Evolutionary conservation across 2,888 invertebrate species (phyloP), one percentile per base, ranked within the genome.

Genomic region (Carterocephalus palaemon): DNA sequence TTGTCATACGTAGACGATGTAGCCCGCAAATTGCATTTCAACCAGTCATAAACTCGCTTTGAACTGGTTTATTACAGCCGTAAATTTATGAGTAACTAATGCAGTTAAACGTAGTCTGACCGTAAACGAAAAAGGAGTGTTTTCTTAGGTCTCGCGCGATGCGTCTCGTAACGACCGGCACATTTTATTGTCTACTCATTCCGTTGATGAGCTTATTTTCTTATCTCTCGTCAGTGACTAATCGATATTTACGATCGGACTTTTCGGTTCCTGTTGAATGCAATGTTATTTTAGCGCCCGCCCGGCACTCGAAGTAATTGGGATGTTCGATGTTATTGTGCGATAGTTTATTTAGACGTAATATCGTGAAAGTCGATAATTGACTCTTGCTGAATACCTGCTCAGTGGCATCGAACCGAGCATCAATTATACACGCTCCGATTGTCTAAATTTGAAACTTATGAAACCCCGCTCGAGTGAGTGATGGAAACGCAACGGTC

Each of bases 361-460:
- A 72, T 68, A 61, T 65, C 68, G 67, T 69, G 73, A 72, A 73
- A 68, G 58, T 49, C 49, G 61, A 67, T 82, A 81, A 84, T 82
- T 79, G 78, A 73, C 77, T 73, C 67, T 81, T 75, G 73, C 74
- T 62, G 78, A 78, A 82, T 83, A 78, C 72, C 76, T 82, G 84
- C 71, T 77, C 82, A 80, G 60, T 75, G 75, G 73, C 69, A 70
- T 48, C 64, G 80, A 80, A 83, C 53, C 54, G 59, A 54, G 58
- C 62, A 51, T 53, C 67, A 76, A 83, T 83, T 84, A 79, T 77
- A 62, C 67, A 75, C 73, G 82, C 78, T 77, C 79, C 74, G 74
- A 74, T 80, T 82, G 70, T 78, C 79, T 69, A 80, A 83, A 75
- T 83, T 83, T 82, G 81, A 80, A 73, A 77, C 77, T 83, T 80